Conservation (phyloP, 2,797 vertebrate genomes). For the Neosalanx taihuensis region DNA sequence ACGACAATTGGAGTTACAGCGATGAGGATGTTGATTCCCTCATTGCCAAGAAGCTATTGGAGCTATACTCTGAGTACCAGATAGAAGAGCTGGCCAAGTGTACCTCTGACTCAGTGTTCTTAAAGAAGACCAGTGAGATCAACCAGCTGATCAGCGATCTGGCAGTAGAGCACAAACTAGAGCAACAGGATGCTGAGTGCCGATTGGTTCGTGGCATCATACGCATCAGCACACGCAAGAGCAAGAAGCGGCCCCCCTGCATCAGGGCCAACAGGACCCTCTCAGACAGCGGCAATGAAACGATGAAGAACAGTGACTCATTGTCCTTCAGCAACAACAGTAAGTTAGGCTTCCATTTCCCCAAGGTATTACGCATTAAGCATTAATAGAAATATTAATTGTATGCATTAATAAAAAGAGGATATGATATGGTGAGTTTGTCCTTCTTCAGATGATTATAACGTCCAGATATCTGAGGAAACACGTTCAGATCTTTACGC, state of each 20-base stretch:
- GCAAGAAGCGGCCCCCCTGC: constrained; percentile 49
- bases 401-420: not conserved
- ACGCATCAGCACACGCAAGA: constrained; percentile 92
- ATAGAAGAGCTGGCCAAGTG: constrained; percentile 94
- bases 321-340: constrained; percentile 80
- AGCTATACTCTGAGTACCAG: constrained; percentile 95
- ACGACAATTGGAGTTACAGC: constrained; percentile 76
- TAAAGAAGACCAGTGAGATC: constrained; percentile 91
- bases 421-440: not conserved
- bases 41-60: constrained; percentile 89
- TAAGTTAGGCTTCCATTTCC: constrained; percentile 57
- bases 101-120: constrained; percentile 91
- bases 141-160: constrained; percentile 93
- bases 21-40: constrained; percentile 85
- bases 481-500: constrained; percentile 85
- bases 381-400: too few relatives aligned
- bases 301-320: constrained; percentile 79
- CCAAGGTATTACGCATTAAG: not conserved
- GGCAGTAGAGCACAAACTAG: constrained; percentile 91
- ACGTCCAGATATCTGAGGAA: constrained; percentile 91
- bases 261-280: constrained; percentile 61
- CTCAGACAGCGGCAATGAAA: constrained; percentile 90
- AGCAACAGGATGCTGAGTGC: constrained; percentile 91
- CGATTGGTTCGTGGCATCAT: constrained; percentile 91
- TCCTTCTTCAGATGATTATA: constrained; percentile 71